A percentile compares a stretch with the other conserved stretches of the same genome.
These are phyloP conservation scores for Paramormyrops kingsleyae DNA, from an alignment of 2,113 vertebrate species.

Conservation along the genomic window DNA sequence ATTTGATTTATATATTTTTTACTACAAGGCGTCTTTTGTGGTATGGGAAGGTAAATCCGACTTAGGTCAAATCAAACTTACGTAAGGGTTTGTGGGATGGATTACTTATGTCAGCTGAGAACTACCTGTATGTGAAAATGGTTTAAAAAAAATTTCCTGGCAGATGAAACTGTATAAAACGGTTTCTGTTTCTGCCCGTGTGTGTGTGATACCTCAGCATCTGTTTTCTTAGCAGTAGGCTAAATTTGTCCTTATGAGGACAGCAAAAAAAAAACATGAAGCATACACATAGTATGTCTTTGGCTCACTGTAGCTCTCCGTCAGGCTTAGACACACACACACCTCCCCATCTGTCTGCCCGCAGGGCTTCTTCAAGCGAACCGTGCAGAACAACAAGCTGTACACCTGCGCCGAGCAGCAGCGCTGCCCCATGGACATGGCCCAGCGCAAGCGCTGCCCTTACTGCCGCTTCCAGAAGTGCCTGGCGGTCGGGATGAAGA, in stretches of 20 bases:
- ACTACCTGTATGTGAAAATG: background rate
- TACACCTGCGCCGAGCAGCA: conserved; percentile 65
- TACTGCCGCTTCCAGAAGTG: conserved; percentile 72
- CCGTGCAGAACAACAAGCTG: conserved; percentile 69
- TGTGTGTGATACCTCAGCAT: background rate
- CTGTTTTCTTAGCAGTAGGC: background rate
- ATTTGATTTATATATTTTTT: background rate
- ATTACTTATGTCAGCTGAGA: background rate
- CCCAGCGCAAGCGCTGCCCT: conserved; percentile 68
- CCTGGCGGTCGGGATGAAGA: conserved; percentile 68
- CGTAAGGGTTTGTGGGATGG: background rate
- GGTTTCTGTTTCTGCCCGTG: background rate
- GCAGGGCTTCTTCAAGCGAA: conserved; percentile 73
- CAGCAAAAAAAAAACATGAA: background rate
- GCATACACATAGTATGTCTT: background rate
- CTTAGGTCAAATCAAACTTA: background rate
- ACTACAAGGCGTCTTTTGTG: background rate
- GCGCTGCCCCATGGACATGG: conserved; percentile 62
- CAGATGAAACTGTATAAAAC: background rate
- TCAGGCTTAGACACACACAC: background rate
- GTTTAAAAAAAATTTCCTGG: background rate
- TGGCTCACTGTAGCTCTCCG: background rate
- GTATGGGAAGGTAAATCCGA: background rate
- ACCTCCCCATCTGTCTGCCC: background rate
- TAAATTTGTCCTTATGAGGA: background rate